Conservation (phyloP, 2,797 vertebrate species). For the Chiloscyllium punctatum region DNA sequence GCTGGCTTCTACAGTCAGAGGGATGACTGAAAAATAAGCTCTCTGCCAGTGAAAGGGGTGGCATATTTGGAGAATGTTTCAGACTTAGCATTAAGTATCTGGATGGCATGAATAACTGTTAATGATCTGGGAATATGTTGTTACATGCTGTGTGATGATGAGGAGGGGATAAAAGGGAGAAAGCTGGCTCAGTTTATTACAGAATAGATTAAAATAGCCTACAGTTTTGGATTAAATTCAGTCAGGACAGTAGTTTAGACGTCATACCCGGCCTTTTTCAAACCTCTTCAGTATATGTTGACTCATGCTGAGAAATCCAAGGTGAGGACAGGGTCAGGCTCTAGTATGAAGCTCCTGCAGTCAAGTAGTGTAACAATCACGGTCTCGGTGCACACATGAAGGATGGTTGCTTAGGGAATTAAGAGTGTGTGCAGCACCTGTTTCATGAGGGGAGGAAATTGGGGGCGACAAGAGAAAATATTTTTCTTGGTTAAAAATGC, state of each 20-base stretch:
- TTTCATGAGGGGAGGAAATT: not conserved
- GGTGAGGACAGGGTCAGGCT: not conserved
- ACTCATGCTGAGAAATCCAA: not conserved
- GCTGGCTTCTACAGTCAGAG: not conserved
- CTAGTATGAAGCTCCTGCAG: not conserved
- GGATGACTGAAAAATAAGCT: not conserved
- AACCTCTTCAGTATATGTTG: not conserved
- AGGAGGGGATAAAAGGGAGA: not conserved
- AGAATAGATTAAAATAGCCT: not conserved
- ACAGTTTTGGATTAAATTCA: not conserved
- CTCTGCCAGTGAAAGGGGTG: not conserved
- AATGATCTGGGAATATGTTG: not conserved
- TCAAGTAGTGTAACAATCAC: no score
- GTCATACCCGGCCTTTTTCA: not conserved
- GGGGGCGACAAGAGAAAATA: not conserved
- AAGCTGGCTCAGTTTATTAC: not conserved
- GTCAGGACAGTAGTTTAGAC: not conserved
- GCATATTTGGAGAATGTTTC: not conserved
- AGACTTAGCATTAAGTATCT: not conserved
- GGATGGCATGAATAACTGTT: not conserved
- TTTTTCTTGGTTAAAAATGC: conserved; percentile 6
- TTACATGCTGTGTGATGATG: not conserved
- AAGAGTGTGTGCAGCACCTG: not conserved
- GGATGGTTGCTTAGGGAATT: not conserved
- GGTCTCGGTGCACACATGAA: not conserved